These are phyloP conservation scores for Gastrophysa polygoni DNA, from an alignment of 2,888 invertebrate genomes.

Conservation along the genomic window DNA sequence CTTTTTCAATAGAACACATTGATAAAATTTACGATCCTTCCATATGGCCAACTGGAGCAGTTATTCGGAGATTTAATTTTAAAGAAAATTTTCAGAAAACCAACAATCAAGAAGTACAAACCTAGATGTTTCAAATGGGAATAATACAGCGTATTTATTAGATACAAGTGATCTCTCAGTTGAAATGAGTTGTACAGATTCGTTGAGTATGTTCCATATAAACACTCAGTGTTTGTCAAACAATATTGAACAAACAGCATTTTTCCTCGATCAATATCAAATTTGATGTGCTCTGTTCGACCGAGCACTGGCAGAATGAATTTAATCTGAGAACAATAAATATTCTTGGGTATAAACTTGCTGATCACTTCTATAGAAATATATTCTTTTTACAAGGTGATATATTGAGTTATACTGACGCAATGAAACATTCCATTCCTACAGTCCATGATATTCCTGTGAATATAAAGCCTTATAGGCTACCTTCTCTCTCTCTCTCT, in stretches of 20 bases:
- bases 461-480: too few species aligned
- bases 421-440: background rate
- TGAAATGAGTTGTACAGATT: background rate
- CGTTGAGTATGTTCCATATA: constrained; percentile 15
- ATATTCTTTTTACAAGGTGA: background rate
- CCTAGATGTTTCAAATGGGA: background rate
- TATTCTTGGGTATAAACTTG: background rate
- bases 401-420: background rate
- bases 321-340: background rate
- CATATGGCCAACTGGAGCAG: constrained; percentile 8
- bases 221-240: constrained; percentile 12
- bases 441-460: too few species aligned
- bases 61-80: background rate
- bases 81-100: constrained; percentile 5
- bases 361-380: background rate
- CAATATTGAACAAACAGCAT: background rate
- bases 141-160: background rate
- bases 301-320: constrained; percentile 11
- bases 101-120: background rate
- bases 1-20: background rate
- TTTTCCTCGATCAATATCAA: background rate
- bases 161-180: background rate
- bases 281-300: background rate
- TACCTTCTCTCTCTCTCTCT: too few species aligned
- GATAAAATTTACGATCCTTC: constrained; percentile 1